Conservation (phyloP, 1,140 invertebrate genomes). For the Drosophila pandora region DNA sequence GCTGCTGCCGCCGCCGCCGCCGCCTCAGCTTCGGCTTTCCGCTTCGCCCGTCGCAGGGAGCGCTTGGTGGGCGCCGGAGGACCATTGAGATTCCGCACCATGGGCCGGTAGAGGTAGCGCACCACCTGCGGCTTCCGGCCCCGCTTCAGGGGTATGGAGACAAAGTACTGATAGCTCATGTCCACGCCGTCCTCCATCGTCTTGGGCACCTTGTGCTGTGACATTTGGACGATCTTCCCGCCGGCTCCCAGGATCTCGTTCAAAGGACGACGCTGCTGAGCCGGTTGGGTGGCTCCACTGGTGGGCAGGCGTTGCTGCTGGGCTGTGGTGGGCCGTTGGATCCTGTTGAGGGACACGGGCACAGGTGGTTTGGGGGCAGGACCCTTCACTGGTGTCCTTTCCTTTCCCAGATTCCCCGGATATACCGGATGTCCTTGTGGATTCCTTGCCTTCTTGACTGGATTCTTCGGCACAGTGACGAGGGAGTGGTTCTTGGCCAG, state of each 20-base stretch:
- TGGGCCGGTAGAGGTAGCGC: constrained; percentile 64
- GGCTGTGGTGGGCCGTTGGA: background rate
- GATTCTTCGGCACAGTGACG: background rate
- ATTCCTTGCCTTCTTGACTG: background rate
- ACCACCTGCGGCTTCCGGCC: constrained; percentile 50
- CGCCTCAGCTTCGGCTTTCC: background rate
- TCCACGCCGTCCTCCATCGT: constrained; percentile 70
- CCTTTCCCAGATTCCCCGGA: background rate
- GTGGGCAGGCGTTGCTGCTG: background rate
- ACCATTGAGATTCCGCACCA: constrained; percentile 50
- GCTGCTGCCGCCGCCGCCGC: background rate
- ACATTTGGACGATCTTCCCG: constrained; percentile 38
- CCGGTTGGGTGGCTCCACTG: background rate
- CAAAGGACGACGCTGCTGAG: background rate
- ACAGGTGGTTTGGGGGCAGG: background rate
- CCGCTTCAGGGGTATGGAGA: constrained; percentile 50
- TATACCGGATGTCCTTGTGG: background rate
- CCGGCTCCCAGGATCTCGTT: background rate
- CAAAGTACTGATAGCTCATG: constrained; percentile 67
- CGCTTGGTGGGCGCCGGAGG: background rate
- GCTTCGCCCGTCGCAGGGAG: background rate
- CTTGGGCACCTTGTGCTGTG: constrained; percentile 58
- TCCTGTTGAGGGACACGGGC: background rate
- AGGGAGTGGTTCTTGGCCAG: too few species aligned
- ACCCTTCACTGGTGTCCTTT: background rate